These are phyloP conservation scores for Charadrius vociferus DNA, from an alignment of 2,113 vertebrate species.

Conservation along the genomic window DNA sequence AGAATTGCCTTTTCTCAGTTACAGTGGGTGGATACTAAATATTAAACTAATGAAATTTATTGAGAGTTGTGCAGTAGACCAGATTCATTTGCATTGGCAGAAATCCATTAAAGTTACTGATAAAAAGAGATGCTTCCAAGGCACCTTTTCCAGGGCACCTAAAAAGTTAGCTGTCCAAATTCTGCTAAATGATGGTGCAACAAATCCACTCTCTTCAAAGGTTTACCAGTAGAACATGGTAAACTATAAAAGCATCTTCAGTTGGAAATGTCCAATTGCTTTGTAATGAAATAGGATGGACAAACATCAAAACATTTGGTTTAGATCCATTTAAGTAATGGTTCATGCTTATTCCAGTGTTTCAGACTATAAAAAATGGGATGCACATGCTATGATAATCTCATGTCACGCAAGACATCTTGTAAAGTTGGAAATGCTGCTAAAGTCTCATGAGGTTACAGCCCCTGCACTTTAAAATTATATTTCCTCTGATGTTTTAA, in stretches of 20 bases:
- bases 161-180: not conserved
- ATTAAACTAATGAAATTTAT: not conserved
- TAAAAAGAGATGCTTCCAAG: not conserved
- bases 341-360: not conserved
- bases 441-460: not conserved
- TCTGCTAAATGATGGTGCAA: not conserved
- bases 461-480: not conserved
- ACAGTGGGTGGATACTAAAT: not conserved
- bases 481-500: conserved; percentile 31
- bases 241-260: not conserved
- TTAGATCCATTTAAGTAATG: not conserved
- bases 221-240: not conserved
- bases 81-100: not conserved
- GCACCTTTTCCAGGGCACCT: not conserved
- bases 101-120: not conserved
- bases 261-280: not conserved
- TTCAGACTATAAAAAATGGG: not conserved
- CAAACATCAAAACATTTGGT: not conserved
- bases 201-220: not conserved
- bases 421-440: not conserved
- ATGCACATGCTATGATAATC: not conserved
- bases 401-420: not conserved
- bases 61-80: not conserved
- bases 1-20: not conserved
- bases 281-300: not conserved